These are phyloP conservation scores for Endomychus coccineus DNA, from an alignment of 2,888 invertebrate genomes.

Conservation along the genomic window DNA sequence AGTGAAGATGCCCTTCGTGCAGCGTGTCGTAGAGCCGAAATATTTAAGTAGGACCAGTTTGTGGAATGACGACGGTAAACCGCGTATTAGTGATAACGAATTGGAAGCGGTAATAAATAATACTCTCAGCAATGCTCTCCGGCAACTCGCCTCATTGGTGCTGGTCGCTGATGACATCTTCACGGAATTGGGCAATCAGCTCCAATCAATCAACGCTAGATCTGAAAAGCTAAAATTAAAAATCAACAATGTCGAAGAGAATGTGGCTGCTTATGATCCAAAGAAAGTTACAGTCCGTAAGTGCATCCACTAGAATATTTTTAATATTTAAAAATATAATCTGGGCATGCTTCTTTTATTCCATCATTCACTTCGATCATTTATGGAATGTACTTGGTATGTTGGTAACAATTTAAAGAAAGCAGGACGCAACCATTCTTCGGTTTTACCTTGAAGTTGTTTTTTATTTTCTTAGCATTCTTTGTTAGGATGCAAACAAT, in stretches of 20 bases:
- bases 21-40: constrained; percentile 75
- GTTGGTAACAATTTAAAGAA: too few relatives aligned
- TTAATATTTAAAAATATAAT: too few relatives aligned
- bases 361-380: too few relatives aligned
- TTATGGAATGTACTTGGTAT: too few relatives aligned
- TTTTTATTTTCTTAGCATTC: too few relatives aligned
- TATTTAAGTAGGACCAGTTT: constrained; percentile 64
- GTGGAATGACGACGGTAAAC: constrained; percentile 52
- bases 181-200: constrained; percentile 67
- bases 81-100: constrained; percentile 62
- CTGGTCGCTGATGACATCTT: constrained; percentile 81
- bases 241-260: constrained; percentile 62
- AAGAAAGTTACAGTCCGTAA: constrained; percentile 91
- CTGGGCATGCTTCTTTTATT: too few relatives aligned
- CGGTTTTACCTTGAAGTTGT: too few relatives aligned
- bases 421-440: too few relatives aligned
- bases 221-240: constrained; percentile 63
- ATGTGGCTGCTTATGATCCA: constrained; percentile 70
- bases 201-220: constrained; percentile 66
- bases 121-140: constrained; percentile 74
- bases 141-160: constrained; percentile 79
- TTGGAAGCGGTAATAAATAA: constrained; percentile 81
- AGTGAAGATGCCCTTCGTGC: constrained; percentile 75
- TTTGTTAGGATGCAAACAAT: too few relatives aligned
- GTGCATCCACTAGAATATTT: too few relatives aligned